These are phyloP conservation scores for Phymorhynchus buccinoides DNA, from an alignment of 1,140 invertebrate genomes.

Conservation along the genomic window DNA sequence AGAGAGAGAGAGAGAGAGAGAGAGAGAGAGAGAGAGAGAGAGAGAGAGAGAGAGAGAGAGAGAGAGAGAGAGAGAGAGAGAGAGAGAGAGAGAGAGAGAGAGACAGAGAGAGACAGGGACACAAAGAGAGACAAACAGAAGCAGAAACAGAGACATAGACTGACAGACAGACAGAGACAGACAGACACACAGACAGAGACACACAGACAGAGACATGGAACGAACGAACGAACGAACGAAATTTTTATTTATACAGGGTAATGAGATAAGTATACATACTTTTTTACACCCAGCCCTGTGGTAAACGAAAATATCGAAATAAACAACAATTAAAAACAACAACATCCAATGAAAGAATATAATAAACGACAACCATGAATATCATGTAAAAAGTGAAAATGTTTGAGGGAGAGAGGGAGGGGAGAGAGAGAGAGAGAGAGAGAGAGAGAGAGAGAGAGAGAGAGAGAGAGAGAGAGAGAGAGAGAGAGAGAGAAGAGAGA, in stretches of 20 bases:
- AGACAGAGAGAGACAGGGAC: not conserved
- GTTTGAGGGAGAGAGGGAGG: too few species aligned
- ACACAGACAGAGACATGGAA: not conserved
- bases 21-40: not conserved
- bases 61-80: not conserved
- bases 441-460: not conserved
- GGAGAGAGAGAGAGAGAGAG: not conserved
- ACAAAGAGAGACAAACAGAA: not conserved
- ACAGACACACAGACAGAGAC: too few species aligned
- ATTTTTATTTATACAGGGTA: too few species aligned
- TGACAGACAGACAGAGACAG: not conserved
- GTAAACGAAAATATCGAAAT: too few species aligned
- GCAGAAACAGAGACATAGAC: not conserved
- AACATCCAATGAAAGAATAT: too few species aligned
- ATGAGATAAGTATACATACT: too few species aligned
- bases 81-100: not conserved
- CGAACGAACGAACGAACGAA: too few species aligned
- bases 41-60: not conserved
- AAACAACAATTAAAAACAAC: too few species aligned
- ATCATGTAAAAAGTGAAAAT: too few species aligned
- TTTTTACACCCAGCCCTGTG: too few species aligned
- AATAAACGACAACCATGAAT: too few species aligned
- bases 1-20: not conserved
- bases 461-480: not conserved
- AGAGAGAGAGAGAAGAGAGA: not conserved